Percentiles rank a stretch among this genome's conserved stretches.
Conservation (phyloP, 2,797 vertebrate species). For the Natrix natrix region DNA sequence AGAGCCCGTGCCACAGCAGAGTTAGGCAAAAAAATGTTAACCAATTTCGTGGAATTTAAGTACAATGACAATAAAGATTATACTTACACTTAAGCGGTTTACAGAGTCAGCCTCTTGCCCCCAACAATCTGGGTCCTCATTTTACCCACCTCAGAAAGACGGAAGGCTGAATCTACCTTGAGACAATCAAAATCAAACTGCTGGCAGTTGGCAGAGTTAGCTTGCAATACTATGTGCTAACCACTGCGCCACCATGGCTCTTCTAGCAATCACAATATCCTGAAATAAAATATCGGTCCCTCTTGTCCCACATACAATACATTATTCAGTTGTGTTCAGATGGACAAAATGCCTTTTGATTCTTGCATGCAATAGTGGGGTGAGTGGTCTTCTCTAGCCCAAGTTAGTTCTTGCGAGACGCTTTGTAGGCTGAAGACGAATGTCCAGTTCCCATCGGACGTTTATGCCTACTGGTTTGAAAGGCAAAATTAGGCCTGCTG, state of each 20-base stretch:
- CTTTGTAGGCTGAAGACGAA: not conserved
- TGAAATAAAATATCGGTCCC: not conserved
- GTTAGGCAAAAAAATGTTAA: too few species aligned
- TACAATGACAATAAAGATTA: too few species aligned
- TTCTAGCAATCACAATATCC: not conserved
- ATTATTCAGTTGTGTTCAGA: slow-evolving; percentile 20
- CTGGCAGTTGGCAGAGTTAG: not conserved
- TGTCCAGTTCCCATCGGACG: not conserved
- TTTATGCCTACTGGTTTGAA: not conserved
- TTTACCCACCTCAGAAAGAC: not conserved
- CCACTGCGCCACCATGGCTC: not conserved
- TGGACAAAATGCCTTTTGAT: rapidly evolving
- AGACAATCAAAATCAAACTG: not conserved
- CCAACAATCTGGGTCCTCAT: not conserved
- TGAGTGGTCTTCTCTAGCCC: not conserved
- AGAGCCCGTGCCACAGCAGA: not conserved
- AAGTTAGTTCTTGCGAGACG: not conserved
- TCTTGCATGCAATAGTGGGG: not conserved
- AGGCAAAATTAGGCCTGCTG: not conserved
- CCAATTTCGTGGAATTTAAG: too few species aligned
- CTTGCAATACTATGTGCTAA: not conserved
- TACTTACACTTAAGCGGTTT: not conserved
- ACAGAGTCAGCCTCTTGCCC: not conserved
- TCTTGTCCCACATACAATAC: not conserved
- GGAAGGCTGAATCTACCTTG: not conserved